These are phyloP conservation scores for Pyralis farinalis DNA, from an alignment of 2,888 invertebrate species.

Conservation along the genomic window DNA sequence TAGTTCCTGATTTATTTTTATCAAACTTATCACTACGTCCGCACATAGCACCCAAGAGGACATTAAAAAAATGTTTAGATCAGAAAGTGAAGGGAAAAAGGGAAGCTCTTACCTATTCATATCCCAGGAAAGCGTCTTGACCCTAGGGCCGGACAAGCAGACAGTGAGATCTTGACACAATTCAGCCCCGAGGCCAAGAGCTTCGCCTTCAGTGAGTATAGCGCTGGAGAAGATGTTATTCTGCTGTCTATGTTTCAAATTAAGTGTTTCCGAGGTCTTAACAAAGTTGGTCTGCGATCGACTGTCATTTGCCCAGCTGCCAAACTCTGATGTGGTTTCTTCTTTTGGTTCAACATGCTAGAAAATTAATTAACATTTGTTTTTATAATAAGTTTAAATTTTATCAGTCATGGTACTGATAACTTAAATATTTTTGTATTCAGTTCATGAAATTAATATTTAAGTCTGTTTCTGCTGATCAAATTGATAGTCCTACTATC, in stretches of 20 bases:
- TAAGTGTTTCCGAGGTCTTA: slow-evolving; percentile 69
- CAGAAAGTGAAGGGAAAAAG: too few relatives aligned
- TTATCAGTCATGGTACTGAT: too few relatives aligned
- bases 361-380: too few relatives aligned
- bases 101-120: slow-evolving; percentile 68
- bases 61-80: too few relatives aligned
- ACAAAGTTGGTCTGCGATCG: slow-evolving; percentile 69
- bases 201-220: slow-evolving; percentile 81
- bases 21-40: too few relatives aligned
- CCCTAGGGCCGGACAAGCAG: slow-evolving; percentile 85
- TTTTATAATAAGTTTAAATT: too few relatives aligned
- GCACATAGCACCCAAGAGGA: too few relatives aligned
- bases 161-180: slow-evolving; percentile 87
- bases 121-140: slow-evolving; percentile 87
- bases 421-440: too few relatives aligned
- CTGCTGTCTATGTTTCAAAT: slow-evolving; percentile 57
- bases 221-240: slow-evolving; percentile 78
- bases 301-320: slow-evolving; percentile 71
- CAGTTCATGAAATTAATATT: too few relatives aligned
- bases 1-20: too few relatives aligned
- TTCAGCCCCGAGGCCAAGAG: slow-evolving; percentile 83
- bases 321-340: slow-evolving; percentile 50
- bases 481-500: too few relatives aligned
- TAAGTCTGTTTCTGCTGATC: too few relatives aligned
- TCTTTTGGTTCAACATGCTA: slow-evolving; percentile 46